phyloP scores from a whole-genome alignment of 2,888 invertebrate genomes.

The Cephus spinipes region DNA sequence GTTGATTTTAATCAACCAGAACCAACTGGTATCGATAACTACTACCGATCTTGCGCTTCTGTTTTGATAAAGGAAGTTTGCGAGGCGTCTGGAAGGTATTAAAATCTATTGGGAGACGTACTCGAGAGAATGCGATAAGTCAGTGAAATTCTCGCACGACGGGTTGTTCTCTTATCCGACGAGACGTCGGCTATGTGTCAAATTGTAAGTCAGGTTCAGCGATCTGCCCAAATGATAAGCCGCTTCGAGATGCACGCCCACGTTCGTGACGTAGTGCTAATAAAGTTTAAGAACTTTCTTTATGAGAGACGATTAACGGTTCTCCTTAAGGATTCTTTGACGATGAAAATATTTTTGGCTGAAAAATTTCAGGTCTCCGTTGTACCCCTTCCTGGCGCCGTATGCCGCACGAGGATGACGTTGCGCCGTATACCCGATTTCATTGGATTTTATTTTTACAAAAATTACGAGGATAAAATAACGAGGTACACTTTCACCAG shows the following conservation, averaged over 20 bases:
- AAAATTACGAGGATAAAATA: conserved; percentile 42
- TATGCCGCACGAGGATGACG: neutral
- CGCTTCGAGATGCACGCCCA: neutral
- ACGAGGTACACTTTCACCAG: conserved; percentile 17
- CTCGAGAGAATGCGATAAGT: neutral
- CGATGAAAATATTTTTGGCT: neutral
- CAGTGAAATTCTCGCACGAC: neutral
- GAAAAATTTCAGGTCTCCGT: neutral
- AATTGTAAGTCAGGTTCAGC: neutral
- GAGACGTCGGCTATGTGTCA: neutral
- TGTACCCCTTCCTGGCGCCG: neutral
- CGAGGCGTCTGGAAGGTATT: neutral
- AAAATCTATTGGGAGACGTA: neutral
- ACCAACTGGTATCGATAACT: neutral
- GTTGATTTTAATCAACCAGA: neutral
- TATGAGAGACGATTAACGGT: neutral
- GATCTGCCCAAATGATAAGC: neutral
- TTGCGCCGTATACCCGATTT: too few species aligned
- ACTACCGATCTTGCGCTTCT: neutral
- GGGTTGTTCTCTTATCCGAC: neutral
- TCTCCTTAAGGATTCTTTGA: neutral
- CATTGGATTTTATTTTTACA: conserved; percentile 36
- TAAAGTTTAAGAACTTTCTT: neutral
- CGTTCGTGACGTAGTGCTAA: neutral
- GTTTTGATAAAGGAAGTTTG: neutral